Evolutionary conservation across 1,140 invertebrate genomes (phyloP), one percentile per base, ranked within the genome.

Genomic region (Hetaerina americana): DNA sequence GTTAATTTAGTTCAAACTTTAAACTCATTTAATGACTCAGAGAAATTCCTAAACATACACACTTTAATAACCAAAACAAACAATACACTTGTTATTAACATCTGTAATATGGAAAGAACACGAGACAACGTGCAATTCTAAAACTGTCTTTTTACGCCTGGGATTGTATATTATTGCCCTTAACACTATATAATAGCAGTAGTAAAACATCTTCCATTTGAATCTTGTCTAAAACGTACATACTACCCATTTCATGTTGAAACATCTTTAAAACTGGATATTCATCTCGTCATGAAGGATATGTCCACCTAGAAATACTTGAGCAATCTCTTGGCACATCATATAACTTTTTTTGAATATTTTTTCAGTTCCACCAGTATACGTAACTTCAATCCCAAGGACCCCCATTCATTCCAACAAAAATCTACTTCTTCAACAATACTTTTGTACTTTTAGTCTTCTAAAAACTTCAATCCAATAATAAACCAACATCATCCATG

Each of bases 51-150:
- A 57, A 57, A 57, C 22, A 57, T 57, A 57, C 40, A 57, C 40
- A 57, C 40, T 57, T 57, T 57, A 57, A 57, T 57, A 57, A 57
- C 40, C 40, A 57, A 57, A 57, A 57, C 40, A 57, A 57, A 57
- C 40, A 57, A 57, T 57, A 57, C 40, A 57, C 40, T 57, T 12
- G 40, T 57, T 57, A 57, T 18, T 57, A 57, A 57, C 40, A 57
- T 57, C 40, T 57, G 40, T 57, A 57, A 57, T 57, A 57, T 57
- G 40, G 40, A 57, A 57, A 57, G 40, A 57, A 57, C 40, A 57
- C 40, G 40, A 57, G 40, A 57, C 40, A 57, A 57, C 40, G 40
- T 57, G 40, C 40, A 57, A 57, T 57, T 57, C 40, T 57, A 57
- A 1, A 57, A 57, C 40, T 57, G 40, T 57, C 40, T 57, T 57